These are phyloP conservation scores for Onthophagus sagittarius DNA, from an alignment of 2,888 invertebrate species.

Conservation along the genomic window DNA sequence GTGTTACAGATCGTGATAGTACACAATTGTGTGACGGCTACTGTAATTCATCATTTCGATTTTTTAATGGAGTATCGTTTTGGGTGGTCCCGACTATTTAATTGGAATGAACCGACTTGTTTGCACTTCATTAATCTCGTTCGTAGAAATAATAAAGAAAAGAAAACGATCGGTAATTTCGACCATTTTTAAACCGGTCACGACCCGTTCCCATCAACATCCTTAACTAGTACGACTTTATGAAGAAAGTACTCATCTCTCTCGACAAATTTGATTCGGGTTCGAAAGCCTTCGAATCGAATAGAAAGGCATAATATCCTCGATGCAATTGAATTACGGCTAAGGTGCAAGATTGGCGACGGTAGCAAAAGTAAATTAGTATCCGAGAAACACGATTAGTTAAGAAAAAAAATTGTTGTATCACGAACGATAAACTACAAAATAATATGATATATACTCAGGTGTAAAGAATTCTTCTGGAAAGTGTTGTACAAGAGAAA, in stretches of 20 bases:
- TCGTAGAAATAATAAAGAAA: not conserved
- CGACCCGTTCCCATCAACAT: not conserved
- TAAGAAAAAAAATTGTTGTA: not conserved
- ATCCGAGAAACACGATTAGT: not conserved
- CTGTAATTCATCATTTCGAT: not conserved
- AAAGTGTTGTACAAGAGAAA: not conserved
- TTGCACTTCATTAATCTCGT: not conserved
- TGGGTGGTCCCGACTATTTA: not conserved
- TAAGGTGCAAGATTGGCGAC: not conserved
- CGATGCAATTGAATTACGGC: not conserved
- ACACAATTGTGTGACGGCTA: not conserved
- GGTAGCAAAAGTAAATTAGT: not conserved
- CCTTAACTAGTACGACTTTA: not conserved
- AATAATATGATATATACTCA: not conserved
- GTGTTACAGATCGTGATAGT: not conserved
- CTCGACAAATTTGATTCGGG: not conserved
- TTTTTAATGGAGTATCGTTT: not conserved
- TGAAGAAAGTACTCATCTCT: not conserved
- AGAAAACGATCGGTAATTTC: not conserved
- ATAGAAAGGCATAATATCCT: not conserved
- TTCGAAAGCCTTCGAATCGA: not conserved
- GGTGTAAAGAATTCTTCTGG: not conserved
- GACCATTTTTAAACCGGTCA: not conserved
- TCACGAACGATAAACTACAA: not conserved
- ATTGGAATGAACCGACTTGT: not conserved